A percentile compares a stretch with the other conserved stretches of the same genome.
Evolutionary conservation across 2,113 vertebrate genomes (phyloP).

Genomic region (Callionymus lyra): DNA sequence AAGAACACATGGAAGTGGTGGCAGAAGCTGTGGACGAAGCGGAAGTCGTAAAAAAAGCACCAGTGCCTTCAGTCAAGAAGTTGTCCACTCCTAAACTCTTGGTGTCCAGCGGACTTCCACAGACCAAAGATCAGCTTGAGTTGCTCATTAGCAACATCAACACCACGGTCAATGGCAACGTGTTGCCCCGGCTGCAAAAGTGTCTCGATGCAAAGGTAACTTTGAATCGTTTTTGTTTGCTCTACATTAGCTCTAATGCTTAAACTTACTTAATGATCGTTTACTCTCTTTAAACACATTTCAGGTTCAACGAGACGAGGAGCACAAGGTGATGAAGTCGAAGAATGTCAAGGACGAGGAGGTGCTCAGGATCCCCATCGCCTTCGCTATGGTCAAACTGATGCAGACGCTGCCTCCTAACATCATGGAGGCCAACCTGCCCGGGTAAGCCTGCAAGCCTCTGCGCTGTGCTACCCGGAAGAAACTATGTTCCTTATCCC

Average conservation of each 20-base stretch:
- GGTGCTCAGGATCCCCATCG: slow-evolving; percentile 82
- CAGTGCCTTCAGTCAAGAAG: neutral
- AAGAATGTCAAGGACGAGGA: slow-evolving; percentile 87
- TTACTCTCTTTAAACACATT: neutral
- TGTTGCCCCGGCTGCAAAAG: slow-evolving; percentile 84
- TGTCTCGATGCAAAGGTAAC: slow-evolving; percentile 86
- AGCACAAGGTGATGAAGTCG: slow-evolving; percentile 87
- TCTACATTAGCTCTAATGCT: too few species aligned
- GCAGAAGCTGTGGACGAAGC: slow-evolving; percentile 46
- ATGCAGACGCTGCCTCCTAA: slow-evolving; percentile 86
- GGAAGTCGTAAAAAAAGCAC: neutral
- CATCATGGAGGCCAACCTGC: slow-evolving; percentile 84
- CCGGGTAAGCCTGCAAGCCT: slow-evolving; percentile 57
- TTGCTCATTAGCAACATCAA: slow-evolving; percentile 77
- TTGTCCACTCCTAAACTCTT: slow-evolving; percentile 5
- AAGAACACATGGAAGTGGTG: slow-evolving; percentile 39
- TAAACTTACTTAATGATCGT: too few species aligned
- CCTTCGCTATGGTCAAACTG: slow-evolving; percentile 90
- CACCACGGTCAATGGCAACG: slow-evolving; percentile 67
- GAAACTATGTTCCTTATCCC: too few species aligned
- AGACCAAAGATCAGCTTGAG: slow-evolving; percentile 75
- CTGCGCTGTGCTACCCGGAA: too few species aligned
- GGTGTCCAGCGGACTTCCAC: slow-evolving; percentile 69
- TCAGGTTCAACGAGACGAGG: slow-evolving; percentile 85
- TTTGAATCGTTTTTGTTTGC: too few species aligned